Evolutionary conservation across 2,797 vertebrate genomes (phyloP).

Genomic region (Cossypha heuglini): DNA sequence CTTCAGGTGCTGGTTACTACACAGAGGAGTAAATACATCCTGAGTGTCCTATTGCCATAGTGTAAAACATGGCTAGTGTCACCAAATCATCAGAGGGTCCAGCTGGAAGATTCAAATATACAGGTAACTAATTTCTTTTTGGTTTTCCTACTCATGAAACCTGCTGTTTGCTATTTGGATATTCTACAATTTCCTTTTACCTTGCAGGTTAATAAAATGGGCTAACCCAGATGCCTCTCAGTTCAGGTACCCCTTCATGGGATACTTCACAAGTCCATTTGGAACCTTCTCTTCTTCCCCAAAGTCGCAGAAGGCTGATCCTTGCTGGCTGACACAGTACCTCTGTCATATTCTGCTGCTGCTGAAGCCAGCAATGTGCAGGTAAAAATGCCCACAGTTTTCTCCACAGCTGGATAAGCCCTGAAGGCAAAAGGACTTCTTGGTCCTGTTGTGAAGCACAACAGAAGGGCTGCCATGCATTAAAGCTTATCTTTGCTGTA

Average conservation of each 20-base stretch:
- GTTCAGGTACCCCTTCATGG: not conserved
- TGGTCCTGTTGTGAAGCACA: not conserved
- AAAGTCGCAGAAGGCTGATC: not conserved
- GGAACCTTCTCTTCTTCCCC: not conserved
- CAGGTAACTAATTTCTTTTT: not conserved
- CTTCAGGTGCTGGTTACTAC: accelerated
- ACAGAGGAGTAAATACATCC: not conserved
- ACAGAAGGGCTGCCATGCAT: not conserved
- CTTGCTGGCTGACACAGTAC: not conserved
- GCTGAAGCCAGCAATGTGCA: not conserved
- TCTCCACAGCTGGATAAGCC: not conserved
- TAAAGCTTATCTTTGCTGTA: not conserved
- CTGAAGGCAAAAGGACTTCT: not conserved
- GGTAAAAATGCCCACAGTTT: not conserved
- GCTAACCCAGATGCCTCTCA: not conserved
- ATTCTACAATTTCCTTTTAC: not conserved
- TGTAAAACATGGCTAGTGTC: not conserved
- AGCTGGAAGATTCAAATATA: not conserved
- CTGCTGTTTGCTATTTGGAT: not conserved
- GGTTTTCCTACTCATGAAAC: not conserved
- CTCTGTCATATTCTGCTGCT: not conserved
- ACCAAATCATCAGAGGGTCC: not conserved
- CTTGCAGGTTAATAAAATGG: not conserved
- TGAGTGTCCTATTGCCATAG: not conserved
- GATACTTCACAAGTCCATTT: not conserved